A percentile compares a stretch with the other conserved stretches of the same genome.
Evolutionary conservation across 2,888 invertebrate species (phyloP).

Genomic region (Synergus japonicus): DNA sequence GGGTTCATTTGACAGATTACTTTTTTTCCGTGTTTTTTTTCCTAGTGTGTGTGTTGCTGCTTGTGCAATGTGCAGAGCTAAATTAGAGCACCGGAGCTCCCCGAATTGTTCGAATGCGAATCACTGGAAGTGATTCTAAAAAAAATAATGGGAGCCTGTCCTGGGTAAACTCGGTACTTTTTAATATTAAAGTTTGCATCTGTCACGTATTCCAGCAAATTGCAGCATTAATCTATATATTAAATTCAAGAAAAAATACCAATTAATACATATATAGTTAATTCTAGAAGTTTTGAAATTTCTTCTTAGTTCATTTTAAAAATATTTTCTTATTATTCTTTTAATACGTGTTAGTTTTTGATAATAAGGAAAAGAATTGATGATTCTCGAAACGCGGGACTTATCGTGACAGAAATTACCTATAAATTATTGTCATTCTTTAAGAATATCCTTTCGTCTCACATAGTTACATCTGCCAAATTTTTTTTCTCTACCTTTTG

Average conservation of each 20-base stretch:
- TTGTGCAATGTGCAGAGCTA: slow-evolving; percentile 44
- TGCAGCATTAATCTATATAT: no score
- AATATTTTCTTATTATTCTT: no score
- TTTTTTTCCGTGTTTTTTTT: slow-evolving; percentile 3
- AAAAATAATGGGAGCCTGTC: slow-evolving; percentile 50
- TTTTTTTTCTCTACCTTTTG: slow-evolving; percentile 10
- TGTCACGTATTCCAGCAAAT: no score
- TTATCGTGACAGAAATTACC: neutral
- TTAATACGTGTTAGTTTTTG: no score
- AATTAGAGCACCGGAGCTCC: slow-evolving; percentile 62
- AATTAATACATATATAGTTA: no score
- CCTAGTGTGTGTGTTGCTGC: neutral
- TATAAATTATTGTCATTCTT: neutral
- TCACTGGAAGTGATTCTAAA: slow-evolving; percentile 63
- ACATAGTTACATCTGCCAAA: slow-evolving; percentile 26
- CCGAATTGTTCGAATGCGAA: slow-evolving; percentile 64
- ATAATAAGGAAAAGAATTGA: neutral
- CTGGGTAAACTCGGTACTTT: neutral
- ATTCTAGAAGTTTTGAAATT: no score
- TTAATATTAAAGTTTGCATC: no score
- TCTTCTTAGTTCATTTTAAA: no score
- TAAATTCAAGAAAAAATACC: no score
- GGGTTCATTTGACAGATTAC: slow-evolving; percentile 15
- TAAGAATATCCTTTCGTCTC: neutral
- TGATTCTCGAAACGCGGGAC: neutral